A percentile compares a stretch with the other conserved stretches of the same genome.
These are phyloP conservation scores for Brachionus angularis DNA, from an alignment of 1,140 invertebrate species.

Conservation along the genomic window DNA sequence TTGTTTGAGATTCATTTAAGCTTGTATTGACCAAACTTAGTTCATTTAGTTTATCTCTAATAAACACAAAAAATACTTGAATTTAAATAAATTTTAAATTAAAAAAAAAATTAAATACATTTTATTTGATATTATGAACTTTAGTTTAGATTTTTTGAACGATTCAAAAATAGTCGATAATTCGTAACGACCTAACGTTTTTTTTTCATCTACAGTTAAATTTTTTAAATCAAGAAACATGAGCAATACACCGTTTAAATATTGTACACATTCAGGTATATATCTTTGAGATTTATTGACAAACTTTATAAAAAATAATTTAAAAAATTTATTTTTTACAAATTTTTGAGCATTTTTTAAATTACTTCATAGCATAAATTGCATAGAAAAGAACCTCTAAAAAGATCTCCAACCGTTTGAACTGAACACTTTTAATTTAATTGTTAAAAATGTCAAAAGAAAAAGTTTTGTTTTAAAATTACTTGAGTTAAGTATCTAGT, in stretches of 20 bases:
- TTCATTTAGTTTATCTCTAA: conserved; percentile 58
- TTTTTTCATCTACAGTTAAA: conserved; percentile 46
- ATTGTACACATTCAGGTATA: conserved; percentile 72
- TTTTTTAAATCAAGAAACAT: conserved; percentile 48
- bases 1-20: conserved; percentile 28
- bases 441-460: not conserved
- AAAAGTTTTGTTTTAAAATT: conserved; percentile 4
- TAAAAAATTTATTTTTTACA: not conserved
- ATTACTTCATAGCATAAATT: conserved; percentile 70
- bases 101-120: conserved; percentile 56
- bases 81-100: no score
- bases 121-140: conserved; percentile 34
- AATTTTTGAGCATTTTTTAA: conserved; percentile 38
- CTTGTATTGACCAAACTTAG: conserved; percentile 48
- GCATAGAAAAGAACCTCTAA: conserved; percentile 72
- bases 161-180: conserved; percentile 33
- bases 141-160: conserved; percentile 27
- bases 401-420: conserved; percentile 65
- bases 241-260: conserved; percentile 61
- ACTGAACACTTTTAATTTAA: conserved; percentile 61
- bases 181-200: not conserved
- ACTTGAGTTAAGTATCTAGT: conserved; percentile 68
- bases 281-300: conserved; percentile 73
- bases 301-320: conserved; percentile 63
- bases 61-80: conserved; percentile 60